Evolutionary conservation across 2,888 invertebrate species (phyloP), one percentile per base, ranked within the genome.

Genomic region (Ashinkailepas kermadecensis): DNA sequence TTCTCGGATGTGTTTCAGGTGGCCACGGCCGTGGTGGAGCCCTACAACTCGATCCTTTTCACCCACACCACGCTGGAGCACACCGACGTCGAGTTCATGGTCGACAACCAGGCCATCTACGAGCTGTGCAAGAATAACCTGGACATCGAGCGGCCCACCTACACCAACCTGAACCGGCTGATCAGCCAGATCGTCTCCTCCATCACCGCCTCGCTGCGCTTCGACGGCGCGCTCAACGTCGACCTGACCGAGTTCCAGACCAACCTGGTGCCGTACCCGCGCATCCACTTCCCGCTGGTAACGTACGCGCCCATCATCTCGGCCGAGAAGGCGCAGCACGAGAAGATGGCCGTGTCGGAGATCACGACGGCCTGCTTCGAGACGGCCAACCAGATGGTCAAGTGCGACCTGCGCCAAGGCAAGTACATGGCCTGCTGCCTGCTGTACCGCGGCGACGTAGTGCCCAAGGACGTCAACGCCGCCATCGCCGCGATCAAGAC

Each of bases 331-430:
- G 96, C 96, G 18, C 95, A 95, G 90, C 96, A 96, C 88, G 96
- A 96, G 88, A 95, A 95, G 88, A 90, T 95, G 84, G 93, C 94
- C 3, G 96, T 95, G 81, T 93, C 94, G 65, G 96, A 97, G 88
- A 97, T 97, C 88, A 97, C 97, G 87, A 95, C 96, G 87, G 94
- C 95, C 54, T 97, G 97, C 89, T 97, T 97, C 90, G 97, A 97
- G 89, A 96, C 96, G 62, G 94, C 95, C 86, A 96, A 96, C 90
- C 97, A 97, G 91, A 96, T 97, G 89, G 89, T 89, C 80, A 89
- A 89, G 81, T 89, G 89, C 83, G 87, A 88, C 82, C 88, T 87
- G 10, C 84, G 87, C 18, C 83, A 84, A 58, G 85, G 85, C 25
- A 85, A 85, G 84, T 89, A 89, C 87, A 89, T 89, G 89, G 94